Conservation (phyloP, 1,140 invertebrate genomes). For the Helicoverpa armigera region DNA sequence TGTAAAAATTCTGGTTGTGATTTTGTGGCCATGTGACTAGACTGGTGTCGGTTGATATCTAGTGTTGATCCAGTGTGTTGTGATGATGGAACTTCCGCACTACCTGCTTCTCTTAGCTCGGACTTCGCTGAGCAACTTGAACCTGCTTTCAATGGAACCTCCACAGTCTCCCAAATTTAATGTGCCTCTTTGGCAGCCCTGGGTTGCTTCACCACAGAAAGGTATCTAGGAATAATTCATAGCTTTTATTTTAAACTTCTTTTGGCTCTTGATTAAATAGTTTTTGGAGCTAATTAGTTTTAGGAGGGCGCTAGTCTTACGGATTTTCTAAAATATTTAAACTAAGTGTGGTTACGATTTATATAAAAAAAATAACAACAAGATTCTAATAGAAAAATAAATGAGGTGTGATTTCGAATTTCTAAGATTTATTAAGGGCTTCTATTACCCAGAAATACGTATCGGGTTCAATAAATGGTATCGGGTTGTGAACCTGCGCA, state of each 20-base stretch:
- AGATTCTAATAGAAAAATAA: not conserved
- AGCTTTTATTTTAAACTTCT: not conserved
- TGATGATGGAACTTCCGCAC: constrained; percentile 84
- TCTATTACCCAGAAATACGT: constrained; percentile 4
- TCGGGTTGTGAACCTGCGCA: constrained; percentile 10
- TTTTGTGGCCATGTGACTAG: constrained; percentile 39
- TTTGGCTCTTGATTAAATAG: not conserved
- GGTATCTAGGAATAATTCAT: constrained; percentile 59
- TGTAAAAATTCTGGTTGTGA: constrained; percentile 12
- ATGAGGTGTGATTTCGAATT: not conserved
- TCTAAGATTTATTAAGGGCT: not conserved
- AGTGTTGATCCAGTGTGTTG: constrained; percentile 58
- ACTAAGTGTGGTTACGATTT: too few species aligned
- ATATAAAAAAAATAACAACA: not conserved
- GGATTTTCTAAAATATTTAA: too few species aligned
- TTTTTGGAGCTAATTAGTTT: not conserved
- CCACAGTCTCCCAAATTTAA: constrained; percentile 86
- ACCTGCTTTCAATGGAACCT: constrained; percentile 80
- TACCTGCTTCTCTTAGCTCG: constrained; percentile 80
- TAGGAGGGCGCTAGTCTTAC: too few species aligned
- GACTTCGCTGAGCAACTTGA: constrained; percentile 68
- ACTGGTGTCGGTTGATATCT: constrained; percentile 15
- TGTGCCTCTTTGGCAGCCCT: constrained; percentile 84
- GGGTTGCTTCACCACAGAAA: constrained; percentile 79
- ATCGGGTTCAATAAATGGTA: constrained; percentile 7